These are phyloP conservation scores for Laterallus jamaicensis DNA, from an alignment of 2,113 vertebrate genomes.

Conservation along the genomic window DNA sequence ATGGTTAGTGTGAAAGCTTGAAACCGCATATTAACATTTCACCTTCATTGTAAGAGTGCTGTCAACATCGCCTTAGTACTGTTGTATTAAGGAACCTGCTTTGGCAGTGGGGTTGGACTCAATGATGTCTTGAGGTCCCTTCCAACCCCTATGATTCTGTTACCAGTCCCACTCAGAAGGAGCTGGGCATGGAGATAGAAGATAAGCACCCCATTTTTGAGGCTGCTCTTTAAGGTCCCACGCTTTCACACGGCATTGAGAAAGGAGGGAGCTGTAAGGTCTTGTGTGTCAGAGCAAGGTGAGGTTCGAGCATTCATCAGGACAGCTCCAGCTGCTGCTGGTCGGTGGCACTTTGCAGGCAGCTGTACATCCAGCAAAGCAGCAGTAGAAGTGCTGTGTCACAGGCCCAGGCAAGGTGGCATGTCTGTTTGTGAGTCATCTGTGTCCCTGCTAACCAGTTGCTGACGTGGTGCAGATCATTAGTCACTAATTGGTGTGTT, in stretches of 20 bases:
- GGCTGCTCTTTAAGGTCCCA: background rate
- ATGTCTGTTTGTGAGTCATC: background rate
- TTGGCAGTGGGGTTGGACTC: too few species aligned
- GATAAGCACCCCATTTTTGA: background rate
- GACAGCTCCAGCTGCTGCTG: background rate
- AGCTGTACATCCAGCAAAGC: background rate
- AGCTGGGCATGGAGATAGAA: background rate
- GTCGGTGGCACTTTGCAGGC: background rate
- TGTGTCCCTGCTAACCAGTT: background rate
- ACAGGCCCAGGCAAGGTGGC: background rate
- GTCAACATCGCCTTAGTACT: background rate
- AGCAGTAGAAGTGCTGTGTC: background rate
- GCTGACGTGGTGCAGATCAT: background rate
- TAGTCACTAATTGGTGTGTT: slow-evolving; percentile 25
- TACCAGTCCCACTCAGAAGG: background rate
- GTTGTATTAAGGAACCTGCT: too few species aligned
- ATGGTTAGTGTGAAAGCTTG: background rate
- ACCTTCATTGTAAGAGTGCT: background rate
- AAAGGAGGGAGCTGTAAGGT: background rate
- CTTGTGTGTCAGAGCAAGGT: background rate
- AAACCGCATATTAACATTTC: background rate
- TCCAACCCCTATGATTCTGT: too few species aligned
- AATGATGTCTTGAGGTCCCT: too few species aligned
- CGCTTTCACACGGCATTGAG: background rate
- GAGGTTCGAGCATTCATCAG: background rate